These are phyloP conservation scores for Branchinecta lindahli DNA, from an alignment of 1,140 invertebrate species.

Conservation along the genomic window DNA sequence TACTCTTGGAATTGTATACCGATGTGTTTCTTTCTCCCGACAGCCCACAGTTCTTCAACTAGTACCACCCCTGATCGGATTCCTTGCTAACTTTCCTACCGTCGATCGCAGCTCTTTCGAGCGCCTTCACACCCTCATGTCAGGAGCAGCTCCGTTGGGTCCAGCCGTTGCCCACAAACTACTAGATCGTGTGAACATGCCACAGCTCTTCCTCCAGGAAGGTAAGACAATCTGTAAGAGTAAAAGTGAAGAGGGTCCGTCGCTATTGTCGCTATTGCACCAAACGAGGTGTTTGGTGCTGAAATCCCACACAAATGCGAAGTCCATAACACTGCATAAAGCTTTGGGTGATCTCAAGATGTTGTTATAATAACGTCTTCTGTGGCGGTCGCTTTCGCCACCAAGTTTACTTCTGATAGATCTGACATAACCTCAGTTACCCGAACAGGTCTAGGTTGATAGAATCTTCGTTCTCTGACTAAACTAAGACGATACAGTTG, in stretches of 20 bases:
- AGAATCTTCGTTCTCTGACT: too few species aligned
- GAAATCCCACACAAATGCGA: background rate
- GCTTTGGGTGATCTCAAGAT: background rate
- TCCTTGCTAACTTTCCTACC: constrained; percentile 45
- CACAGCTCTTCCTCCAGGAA: constrained; percentile 18
- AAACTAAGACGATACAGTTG: too few species aligned
- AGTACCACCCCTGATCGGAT: constrained; percentile 43
- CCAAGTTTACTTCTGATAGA: too few species aligned
- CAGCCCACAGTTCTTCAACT: constrained; percentile 29
- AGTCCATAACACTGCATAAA: background rate
- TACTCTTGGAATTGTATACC: constrained; percentile 14
- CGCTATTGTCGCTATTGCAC: too few species aligned
- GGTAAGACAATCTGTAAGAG: constrained; percentile 10
- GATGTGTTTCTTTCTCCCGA: constrained; percentile 15
- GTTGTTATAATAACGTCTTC: too few species aligned
- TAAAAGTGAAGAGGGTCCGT: background rate
- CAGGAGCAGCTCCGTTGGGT: constrained; percentile 53
- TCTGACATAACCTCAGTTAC: background rate
- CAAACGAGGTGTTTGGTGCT: background rate
- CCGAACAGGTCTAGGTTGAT: too few species aligned
- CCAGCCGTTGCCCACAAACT: constrained; percentile 26
- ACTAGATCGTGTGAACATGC: constrained; percentile 15
- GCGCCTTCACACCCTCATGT: constrained; percentile 37
- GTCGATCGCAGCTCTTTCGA: constrained; percentile 42
- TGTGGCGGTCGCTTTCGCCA: too few species aligned